Evolutionary conservation across 2,797 vertebrate genomes (phyloP).

Genomic region (Darevskia mixta): DNA sequence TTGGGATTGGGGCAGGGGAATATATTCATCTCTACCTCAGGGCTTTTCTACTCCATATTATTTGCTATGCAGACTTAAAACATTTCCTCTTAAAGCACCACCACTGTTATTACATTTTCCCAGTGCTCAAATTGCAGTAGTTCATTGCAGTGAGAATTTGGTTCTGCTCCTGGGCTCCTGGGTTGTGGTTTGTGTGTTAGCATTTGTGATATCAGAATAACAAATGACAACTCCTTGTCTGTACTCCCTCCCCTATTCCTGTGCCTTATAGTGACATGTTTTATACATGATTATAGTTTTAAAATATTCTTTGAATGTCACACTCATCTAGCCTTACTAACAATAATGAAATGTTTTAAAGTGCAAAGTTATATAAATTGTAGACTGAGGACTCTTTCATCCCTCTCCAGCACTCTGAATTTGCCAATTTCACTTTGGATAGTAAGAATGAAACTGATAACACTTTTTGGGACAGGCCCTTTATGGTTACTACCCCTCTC

Average conservation of each 20-base stretch:
- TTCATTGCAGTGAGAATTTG: background rate
- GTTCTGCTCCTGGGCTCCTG: background rate
- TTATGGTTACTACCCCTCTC: too few species aligned
- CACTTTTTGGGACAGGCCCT: too few species aligned
- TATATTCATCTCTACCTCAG: background rate
- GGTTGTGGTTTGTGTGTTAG: background rate
- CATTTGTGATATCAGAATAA: background rate
- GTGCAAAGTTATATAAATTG: too few species aligned
- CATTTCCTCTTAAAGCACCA: background rate
- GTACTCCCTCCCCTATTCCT: background rate
- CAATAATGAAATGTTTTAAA: too few species aligned
- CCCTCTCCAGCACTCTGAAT: background rate
- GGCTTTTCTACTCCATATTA: background rate
- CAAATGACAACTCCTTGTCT: background rate
- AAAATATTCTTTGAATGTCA: too few species aligned
- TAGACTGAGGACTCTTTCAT: background rate
- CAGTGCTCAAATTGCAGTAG: background rate
- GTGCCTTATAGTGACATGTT: background rate
- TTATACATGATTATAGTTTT: background rate
- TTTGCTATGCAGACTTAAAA: background rate
- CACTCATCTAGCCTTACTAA: too few species aligned
- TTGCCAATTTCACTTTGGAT: background rate
- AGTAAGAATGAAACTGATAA: background rate
- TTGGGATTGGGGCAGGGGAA: background rate
- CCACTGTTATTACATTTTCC: background rate